Conservation (phyloP, 2,113 vertebrate species). For the Coturnix japonica region DNA sequence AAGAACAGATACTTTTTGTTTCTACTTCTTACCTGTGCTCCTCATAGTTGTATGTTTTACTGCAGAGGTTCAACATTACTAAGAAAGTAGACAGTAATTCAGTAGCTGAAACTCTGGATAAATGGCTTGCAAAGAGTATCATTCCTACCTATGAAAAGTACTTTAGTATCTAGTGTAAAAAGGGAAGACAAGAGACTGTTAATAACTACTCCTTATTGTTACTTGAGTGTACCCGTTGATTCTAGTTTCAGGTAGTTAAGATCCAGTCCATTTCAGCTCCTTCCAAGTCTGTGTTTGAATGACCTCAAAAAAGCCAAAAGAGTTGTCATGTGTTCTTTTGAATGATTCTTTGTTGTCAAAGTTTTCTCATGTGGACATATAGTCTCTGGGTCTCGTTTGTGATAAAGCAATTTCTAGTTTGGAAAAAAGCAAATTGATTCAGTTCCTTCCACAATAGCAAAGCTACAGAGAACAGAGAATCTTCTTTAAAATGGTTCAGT, state of each 20-base stretch:
- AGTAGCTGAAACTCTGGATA: neutral
- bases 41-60: neutral
- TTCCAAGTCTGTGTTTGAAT: neutral
- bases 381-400: neutral
- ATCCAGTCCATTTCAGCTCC: neutral
- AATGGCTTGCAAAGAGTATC: neutral
- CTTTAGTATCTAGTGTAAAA: neutral
- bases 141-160: neutral
- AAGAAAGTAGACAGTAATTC: neutral
- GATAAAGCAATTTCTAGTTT: neutral
- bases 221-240: accelerated
- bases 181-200: neutral
- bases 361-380: neutral
- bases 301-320: neutral
- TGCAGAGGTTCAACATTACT: neutral
- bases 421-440: neutral
- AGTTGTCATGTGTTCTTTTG: neutral
- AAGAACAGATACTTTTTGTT: neutral
- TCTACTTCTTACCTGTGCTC: neutral
- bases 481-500: neutral
- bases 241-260: neutral
- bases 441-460: neutral
- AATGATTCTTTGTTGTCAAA: neutral
- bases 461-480: neutral
- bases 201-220: neutral